phyloP scores from a whole-genome alignment of 2,797 vertebrate genomes.

The Channallabes apus region DNA sequence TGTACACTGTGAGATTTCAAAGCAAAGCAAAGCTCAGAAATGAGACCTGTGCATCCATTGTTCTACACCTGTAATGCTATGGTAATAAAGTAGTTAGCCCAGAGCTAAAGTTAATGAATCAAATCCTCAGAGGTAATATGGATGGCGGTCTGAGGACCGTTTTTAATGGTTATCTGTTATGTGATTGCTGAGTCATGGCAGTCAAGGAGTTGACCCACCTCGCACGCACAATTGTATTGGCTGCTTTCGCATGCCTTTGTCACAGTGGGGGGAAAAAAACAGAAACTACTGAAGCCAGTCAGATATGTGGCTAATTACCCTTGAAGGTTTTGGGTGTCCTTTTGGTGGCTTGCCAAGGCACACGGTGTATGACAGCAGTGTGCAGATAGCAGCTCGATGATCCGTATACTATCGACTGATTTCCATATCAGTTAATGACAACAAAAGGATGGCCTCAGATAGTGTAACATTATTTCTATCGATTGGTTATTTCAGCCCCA shows the following conservation, averaged over 20 bases:
- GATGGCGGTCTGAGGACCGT: conserved; percentile 1
- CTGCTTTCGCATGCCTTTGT: not conserved
- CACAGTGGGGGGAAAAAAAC: not conserved
- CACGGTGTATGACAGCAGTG: conserved; percentile 22
- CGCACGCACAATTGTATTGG: not conserved
- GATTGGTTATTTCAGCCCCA: conserved; percentile 34
- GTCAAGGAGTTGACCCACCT: conserved; percentile 18
- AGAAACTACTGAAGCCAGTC: not conserved
- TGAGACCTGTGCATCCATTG: conserved; percentile 8
- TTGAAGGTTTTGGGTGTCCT: conserved; percentile 38
- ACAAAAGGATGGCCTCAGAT: conserved; percentile 48
- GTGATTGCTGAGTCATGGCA: conserved; percentile 38
- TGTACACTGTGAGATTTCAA: conserved; percentile 4
- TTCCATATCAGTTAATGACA: conserved; percentile 58
- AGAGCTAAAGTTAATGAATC: conserved; percentile 46
- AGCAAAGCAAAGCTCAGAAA: not conserved
- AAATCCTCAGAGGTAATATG: conserved; percentile 29
- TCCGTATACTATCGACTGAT: conserved; percentile 46
- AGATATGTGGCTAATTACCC: conserved; percentile 23
- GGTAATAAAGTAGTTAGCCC: conserved; percentile 38
- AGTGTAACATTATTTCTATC: conserved; percentile 49
- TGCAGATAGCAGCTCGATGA: conserved; percentile 45
- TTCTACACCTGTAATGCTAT: conserved; percentile 18
- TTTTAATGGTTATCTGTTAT: conserved; percentile 37
- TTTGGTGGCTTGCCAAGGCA: conserved; percentile 10